Conservation (phyloP, 1,140 invertebrate species). For the Reticulitermes speratus region DNA sequence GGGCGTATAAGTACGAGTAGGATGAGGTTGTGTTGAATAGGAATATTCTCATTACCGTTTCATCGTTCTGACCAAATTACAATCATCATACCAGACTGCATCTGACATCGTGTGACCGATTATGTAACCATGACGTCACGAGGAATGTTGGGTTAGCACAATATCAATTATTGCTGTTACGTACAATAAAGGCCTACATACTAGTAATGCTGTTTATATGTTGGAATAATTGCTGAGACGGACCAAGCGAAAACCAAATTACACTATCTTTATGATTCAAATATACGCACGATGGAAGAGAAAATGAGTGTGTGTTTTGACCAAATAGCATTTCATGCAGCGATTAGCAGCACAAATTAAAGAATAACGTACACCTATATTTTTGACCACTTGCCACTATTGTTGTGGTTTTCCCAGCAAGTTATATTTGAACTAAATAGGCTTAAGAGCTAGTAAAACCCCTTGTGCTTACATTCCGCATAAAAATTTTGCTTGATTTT, state of each 20-base stretch:
- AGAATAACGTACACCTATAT: not conserved
- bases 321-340: not conserved
- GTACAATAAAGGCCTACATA: not conserved
- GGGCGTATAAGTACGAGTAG: not conserved
- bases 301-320: not conserved
- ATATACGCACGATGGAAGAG: not conserved
- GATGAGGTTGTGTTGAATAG: not conserved
- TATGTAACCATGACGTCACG: not conserved
- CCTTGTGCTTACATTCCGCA: too few species aligned
- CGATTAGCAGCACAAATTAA: not conserved
- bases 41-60: slow-evolving; percentile 11
- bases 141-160: not conserved
- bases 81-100: slow-evolving; percentile 10
- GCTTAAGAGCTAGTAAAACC: too few species aligned
- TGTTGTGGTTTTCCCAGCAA: too few species aligned
- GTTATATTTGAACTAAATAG: too few species aligned
- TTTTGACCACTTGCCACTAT: not conserved
- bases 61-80: slow-evolving; percentile 9
- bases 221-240: not conserved
- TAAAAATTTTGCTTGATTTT: too few species aligned
- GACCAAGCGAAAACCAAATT: slow-evolving; percentile 9
- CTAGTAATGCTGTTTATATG: not conserved
- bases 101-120: slow-evolving; percentile 14
- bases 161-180: not conserved
- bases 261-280: slow-evolving; percentile 5